phyloP scores from a whole-genome alignment of 92 coral and sea anemone species.

The Paragorgia papillata region DNA sequence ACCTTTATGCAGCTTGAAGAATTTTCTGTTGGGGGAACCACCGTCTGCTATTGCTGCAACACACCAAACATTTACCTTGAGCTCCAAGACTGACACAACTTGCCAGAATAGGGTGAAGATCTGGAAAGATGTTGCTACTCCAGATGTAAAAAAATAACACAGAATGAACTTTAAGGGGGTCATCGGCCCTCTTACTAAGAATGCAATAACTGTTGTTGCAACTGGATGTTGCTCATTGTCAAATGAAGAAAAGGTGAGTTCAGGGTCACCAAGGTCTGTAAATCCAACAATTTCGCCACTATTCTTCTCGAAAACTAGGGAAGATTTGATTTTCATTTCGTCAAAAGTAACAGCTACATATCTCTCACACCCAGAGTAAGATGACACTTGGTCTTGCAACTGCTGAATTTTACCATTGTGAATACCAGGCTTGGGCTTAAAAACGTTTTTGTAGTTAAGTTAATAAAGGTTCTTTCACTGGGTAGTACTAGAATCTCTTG shows the following conservation, averaged over 20 bases:
- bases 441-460: too few relatives aligned
- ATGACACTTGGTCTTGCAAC: too few relatives aligned
- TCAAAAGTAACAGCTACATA: too few relatives aligned
- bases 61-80: background rate
- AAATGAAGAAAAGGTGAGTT: too few relatives aligned
- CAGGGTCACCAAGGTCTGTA: too few relatives aligned
- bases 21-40: slow-evolving; percentile 3
- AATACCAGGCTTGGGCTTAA: too few relatives aligned
- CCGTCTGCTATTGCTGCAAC: too few relatives aligned
- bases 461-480: background rate
- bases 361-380: too few relatives aligned
- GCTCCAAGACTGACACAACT: too few relatives aligned
- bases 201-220: slow-evolving; percentile 29
- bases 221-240: background rate
- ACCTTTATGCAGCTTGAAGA: slow-evolving; percentile 16
- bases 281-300: too few relatives aligned
- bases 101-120: slow-evolving; percentile 18
- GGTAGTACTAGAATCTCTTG: slow-evolving; percentile 26
- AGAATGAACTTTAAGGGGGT: background rate
- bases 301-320: too few relatives aligned
- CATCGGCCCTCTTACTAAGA: slow-evolving; percentile 8
- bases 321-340: slow-evolving; percentile 20
- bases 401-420: too few relatives aligned
- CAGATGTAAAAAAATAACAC: slow-evolving; percentile 24
- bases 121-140: slow-evolving; percentile 21